Evolutionary conservation across 1,140 invertebrate species (phyloP).

Genomic region (Uloborus diversus): DNA sequence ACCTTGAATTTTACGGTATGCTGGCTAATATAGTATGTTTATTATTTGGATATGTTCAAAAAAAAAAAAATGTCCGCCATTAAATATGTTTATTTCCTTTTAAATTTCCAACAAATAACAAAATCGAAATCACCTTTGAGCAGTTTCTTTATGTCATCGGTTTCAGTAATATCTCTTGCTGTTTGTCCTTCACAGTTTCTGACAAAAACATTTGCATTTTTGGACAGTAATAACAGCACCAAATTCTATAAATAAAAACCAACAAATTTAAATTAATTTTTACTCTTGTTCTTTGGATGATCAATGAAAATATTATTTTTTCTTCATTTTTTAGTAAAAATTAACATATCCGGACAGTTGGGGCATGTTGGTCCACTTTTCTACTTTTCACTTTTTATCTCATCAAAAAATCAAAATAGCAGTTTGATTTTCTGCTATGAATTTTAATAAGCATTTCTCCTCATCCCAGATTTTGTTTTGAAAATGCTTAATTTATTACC

Average conservation of each 20-base stretch:
- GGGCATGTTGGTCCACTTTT: no score
- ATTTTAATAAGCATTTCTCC: no score
- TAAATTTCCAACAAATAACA: background rate
- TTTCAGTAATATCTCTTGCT: slow-evolving; percentile 70
- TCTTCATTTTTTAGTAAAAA: no score
- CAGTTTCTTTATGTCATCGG: slow-evolving; percentile 70
- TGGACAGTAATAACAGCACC: slow-evolving; percentile 65
- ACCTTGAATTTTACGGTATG: background rate
- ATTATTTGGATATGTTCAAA: background rate
- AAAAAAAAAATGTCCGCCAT: background rate
- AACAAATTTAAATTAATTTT: no score
- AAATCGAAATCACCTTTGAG: slow-evolving; percentile 66
- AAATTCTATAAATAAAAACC: slow-evolving; percentile 65
- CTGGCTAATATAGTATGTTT: background rate
- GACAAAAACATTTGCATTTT: slow-evolving; percentile 67
- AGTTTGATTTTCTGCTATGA: no score
- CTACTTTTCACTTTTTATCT: no score
- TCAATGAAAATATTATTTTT: no score
- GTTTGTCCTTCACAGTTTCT: slow-evolving; percentile 73
- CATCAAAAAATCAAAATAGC: no score
- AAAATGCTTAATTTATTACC: no score
- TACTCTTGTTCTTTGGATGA: no score
- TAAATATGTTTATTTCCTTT: background rate
- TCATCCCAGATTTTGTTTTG: no score
- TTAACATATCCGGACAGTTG: no score